Conservation (phyloP, 2,888 invertebrate species). For the Didymodactylos carnosus region DNA sequence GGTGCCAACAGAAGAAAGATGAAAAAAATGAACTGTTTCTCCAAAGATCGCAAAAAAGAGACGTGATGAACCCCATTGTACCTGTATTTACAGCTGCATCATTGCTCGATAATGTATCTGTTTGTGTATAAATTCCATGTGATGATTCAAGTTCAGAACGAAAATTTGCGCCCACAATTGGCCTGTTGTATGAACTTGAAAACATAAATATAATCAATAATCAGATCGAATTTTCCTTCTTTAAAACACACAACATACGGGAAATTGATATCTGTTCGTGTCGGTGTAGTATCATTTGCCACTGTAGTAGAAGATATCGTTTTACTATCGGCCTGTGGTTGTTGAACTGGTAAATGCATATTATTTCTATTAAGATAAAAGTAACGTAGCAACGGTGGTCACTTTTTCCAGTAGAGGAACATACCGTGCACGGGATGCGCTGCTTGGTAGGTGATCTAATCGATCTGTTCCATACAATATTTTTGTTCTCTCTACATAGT, state of each 20-base stretch:
- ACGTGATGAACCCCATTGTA: too few relatives aligned
- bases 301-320: not conserved
- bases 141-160: not conserved
- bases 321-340: not conserved
- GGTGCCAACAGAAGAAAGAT: too few relatives aligned
- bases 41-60: too few relatives aligned
- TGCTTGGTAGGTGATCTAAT: not conserved
- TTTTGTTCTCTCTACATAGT: slow-evolving; percentile 82
- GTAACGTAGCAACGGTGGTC: too few relatives aligned
- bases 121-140: not conserved
- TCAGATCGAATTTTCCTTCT: too few relatives aligned
- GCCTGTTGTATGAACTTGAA: not conserved
- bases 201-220: too few relatives aligned
- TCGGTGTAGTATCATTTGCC: not conserved
- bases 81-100: slow-evolving; percentile 1
- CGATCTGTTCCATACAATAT: slow-evolving; percentile 32
- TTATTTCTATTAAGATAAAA: not conserved
- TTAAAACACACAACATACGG: too few relatives aligned
- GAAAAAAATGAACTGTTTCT: too few relatives aligned
- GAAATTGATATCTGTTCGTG: not conserved
- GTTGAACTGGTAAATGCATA: not conserved
- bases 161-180: not conserved
- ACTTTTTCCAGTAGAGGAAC: not conserved
- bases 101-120: not conserved
- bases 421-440: not conserved